phyloP scores from a whole-genome alignment of 2,888 invertebrate species.

The Doris montereyensis region DNA sequence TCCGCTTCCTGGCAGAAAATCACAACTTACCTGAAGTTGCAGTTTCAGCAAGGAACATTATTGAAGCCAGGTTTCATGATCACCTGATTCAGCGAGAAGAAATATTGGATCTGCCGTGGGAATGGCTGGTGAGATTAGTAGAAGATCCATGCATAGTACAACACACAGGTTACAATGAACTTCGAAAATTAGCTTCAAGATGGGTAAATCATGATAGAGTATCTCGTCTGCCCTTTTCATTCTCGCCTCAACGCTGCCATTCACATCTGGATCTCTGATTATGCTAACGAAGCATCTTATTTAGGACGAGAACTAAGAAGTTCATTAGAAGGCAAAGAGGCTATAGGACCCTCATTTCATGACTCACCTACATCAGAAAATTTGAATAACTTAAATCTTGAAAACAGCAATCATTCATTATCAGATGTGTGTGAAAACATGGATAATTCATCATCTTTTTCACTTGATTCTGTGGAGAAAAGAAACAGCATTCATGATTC shows the following conservation, averaged over 20 bases:
- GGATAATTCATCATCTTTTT: background rate
- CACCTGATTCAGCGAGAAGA: conserved; percentile 66
- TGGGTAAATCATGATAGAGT: conserved; percentile 64
- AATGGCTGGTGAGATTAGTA: conserved; percentile 59
- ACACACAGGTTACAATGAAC: conserved; percentile 61
- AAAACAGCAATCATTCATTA: conserved; percentile 30
- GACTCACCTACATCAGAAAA: background rate
- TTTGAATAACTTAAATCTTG: background rate
- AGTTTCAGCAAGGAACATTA: conserved; percentile 60
- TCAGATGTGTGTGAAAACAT: background rate
- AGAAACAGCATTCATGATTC: conserved; percentile 25
- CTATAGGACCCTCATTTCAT: background rate
- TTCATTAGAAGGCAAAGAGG: conserved; percentile 47
- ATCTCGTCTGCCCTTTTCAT: conserved; percentile 51
- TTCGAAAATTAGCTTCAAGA: conserved; percentile 59
- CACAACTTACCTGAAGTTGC: conserved; percentile 66
- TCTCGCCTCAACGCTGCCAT: conserved; percentile 56
- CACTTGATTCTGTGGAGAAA: background rate
- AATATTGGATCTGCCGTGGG: conserved; percentile 63
- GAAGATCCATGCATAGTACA: conserved; percentile 62
- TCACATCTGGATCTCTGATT: conserved; percentile 58
- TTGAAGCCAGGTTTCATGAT: conserved; percentile 68
- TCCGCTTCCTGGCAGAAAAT: conserved; percentile 64
- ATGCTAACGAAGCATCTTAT: conserved; percentile 51
- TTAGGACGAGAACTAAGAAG: conserved; percentile 48